Conservation (phyloP, 2,797 vertebrate genomes). For the Periparus ater region DNA sequence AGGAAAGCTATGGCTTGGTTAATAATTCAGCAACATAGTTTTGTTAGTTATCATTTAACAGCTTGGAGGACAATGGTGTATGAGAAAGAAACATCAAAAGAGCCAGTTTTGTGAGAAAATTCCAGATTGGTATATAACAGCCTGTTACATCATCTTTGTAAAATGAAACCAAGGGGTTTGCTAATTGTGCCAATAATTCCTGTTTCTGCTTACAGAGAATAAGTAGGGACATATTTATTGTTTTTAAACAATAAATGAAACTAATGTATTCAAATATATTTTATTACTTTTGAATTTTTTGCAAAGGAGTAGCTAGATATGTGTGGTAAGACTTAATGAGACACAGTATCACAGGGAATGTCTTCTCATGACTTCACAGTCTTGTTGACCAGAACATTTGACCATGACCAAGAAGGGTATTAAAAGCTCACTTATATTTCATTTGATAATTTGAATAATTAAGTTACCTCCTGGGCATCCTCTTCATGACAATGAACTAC, state of each 20-base stretch:
- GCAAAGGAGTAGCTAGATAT: background rate
- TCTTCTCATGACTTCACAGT: background rate
- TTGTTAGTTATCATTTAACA: background rate
- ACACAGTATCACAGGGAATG: background rate
- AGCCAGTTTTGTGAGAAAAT: background rate
- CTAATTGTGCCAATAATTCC: background rate
- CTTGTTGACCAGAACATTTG: background rate
- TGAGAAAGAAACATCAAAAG: background rate
- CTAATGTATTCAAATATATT: background rate
- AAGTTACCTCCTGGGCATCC: background rate
- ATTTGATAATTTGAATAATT: background rate
- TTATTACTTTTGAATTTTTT: background rate
- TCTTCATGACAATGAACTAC: rapidly evolving
- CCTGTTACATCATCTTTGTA: background rate
- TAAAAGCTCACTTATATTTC: background rate
- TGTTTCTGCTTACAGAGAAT: background rate
- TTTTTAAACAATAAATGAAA: background rate
- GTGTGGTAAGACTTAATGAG: background rate
- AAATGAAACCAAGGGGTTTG: background rate
- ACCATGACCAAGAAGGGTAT: background rate
- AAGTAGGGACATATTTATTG: background rate
- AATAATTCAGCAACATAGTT: background rate
- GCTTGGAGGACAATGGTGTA: background rate
- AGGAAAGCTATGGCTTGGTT: background rate
- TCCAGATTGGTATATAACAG: background rate